Conservation (phyloP, 2,888 invertebrate genomes). For the Idaea aversata region DNA sequence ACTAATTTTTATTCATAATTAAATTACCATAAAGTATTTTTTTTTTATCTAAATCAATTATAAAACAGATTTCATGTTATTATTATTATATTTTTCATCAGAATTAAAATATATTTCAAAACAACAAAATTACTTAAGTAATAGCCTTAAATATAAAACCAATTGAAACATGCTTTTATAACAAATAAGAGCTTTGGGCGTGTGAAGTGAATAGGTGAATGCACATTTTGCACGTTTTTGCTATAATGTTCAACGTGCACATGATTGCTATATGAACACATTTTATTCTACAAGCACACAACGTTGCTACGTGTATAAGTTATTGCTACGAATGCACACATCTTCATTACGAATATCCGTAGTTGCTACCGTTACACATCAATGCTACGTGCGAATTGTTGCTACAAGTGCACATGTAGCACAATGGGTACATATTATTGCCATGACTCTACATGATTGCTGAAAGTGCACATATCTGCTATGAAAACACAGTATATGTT, state of each 20-base stretch:
- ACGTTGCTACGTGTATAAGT: too few relatives aligned
- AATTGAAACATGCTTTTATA: background rate
- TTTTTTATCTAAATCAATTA: background rate
- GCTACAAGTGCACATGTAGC: too few relatives aligned
- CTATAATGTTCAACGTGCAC: background rate
- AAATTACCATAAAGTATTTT: background rate
- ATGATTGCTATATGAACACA: background rate
- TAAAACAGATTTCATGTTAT: background rate
- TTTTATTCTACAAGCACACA: background rate
- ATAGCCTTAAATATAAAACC: conserved; percentile 3
- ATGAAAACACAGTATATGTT: background rate
- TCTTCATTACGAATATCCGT: too few relatives aligned
- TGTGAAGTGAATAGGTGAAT: background rate
- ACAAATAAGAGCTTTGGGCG: background rate
- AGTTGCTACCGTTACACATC: too few relatives aligned
- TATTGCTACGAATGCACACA: too few relatives aligned
- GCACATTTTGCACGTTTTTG: background rate
- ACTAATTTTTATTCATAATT: background rate
- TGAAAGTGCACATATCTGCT: too few relatives aligned
- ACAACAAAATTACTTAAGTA: conserved; percentile 8
- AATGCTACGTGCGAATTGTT: too few relatives aligned
- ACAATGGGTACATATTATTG: background rate
- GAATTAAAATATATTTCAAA: background rate
- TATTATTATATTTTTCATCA: too few relatives aligned
- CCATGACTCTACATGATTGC: background rate